Conservation (phyloP, 2,888 invertebrate species). For the Petrolisthes manimaculis region DNA sequence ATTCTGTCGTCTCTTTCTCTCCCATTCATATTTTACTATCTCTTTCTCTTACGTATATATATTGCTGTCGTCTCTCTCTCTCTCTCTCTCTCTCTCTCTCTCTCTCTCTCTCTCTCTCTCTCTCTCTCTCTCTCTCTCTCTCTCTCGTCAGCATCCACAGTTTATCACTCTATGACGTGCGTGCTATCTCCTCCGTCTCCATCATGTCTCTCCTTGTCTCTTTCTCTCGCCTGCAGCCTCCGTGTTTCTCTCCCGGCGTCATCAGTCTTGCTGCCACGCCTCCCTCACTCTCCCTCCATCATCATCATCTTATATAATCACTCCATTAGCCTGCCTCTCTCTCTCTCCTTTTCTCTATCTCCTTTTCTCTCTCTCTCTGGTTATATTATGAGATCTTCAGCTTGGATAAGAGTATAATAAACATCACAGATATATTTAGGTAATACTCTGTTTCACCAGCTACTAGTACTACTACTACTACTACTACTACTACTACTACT, state of each 20-base stretch:
- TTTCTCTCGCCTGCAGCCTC: neutral
- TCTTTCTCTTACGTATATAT: neutral
- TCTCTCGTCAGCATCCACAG: neutral
- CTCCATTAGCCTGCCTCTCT: too few relatives aligned
- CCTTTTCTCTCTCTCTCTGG: neutral
- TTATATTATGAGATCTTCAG: neutral
- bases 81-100: neutral
- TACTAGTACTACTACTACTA: slow-evolving; percentile 3
- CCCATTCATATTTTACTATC: neutral
- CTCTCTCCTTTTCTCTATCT: neutral
- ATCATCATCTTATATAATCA: too few relatives aligned
- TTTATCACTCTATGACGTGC: too few relatives aligned
- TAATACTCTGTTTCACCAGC: too few relatives aligned
- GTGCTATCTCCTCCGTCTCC: neutral
- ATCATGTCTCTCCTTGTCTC: neutral
- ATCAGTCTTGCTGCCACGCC: too few relatives aligned
- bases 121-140: slow-evolving; percentile 39
- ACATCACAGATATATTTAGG: neutral
- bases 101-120: slow-evolving; percentile 35
- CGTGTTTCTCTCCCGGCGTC: neutral
- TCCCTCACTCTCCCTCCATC: too few relatives aligned
- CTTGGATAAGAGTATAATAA: neutral
- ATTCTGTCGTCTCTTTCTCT: neutral
- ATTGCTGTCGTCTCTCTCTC: neutral
- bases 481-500: neutral